A percentile compares a stretch with the other conserved stretches of the same genome.
Conservation (phyloP, 2,113 vertebrate genomes). For the Castor canadensis region DNA sequence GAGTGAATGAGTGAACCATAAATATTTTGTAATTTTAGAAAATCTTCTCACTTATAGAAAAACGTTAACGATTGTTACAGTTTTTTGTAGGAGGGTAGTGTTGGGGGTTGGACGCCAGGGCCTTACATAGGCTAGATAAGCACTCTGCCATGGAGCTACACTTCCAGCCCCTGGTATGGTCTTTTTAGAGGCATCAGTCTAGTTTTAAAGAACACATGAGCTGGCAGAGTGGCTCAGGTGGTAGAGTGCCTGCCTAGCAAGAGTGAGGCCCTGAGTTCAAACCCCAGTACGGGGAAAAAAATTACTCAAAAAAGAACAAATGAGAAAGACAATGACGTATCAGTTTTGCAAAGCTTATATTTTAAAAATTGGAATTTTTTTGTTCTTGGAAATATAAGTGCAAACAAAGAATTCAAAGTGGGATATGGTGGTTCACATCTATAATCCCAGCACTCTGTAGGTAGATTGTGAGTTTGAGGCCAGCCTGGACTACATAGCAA, state of each 20-base stretch:
- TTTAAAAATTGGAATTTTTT: background rate
- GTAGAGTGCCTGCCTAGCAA: no score
- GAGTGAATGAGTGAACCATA: background rate
- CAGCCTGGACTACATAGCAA: no score
- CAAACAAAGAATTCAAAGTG: no score
- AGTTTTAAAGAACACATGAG: background rate
- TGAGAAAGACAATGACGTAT: background rate
- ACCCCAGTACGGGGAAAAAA: no score
- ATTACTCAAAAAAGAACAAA: background rate
- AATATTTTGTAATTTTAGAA: background rate
- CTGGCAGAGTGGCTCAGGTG: no score
- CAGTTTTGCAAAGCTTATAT: slow-evolving; percentile 22
- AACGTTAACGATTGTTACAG: background rate
- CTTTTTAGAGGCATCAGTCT: background rate
- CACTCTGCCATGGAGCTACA: background rate
- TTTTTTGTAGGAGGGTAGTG: no score
- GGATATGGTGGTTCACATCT: no score
- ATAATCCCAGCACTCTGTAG: no score
- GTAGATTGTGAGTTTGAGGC: no score
- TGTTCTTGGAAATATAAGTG: slow-evolving; percentile 19
- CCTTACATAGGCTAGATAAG: no score
- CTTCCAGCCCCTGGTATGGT: background rate
- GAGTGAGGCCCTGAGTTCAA: background rate
- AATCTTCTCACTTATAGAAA: slow-evolving; percentile 31
- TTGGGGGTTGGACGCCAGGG: background rate